Base-by-base conservation (phyloP, 2,797 vertebrate species). In the Poecilia picta region DNA sequence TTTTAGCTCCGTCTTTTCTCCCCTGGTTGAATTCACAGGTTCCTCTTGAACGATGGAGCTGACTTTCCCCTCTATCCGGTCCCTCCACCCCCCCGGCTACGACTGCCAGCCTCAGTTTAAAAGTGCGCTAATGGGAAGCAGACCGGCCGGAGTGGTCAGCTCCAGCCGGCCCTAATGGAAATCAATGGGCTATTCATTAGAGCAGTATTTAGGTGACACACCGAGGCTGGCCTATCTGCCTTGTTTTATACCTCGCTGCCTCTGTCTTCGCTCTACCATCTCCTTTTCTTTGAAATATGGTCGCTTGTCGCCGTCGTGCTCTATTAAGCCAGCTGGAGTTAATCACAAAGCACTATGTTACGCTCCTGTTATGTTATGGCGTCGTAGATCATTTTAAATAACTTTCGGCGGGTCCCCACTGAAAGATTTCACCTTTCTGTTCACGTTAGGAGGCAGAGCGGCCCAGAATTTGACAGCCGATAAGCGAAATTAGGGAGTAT, bases 111-210 rank as follows among this genome's bases (percentile, higher is more conserved):
- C 83, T 80, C 76, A 2, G 77, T 79, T 92, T 93, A 82, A 93
- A 94, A 94, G 92, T 80, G 84, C 75, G 66, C 90, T 95, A 96
- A 96, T 95, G 82, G 91, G 93, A 92, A 94, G 85, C 93, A 94
- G 95, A 93, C 92, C 88, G 89, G 89, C 90, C 89, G 77, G 90
- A 93, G 94, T 90, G 91, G 91, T 93, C 92, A 89, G 89, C 81
- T 80, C 68, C 77, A 87, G 89, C 83, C 78, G 31, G 81, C 76
- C 87, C 90, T 91, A 96, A 95, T 90, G 91, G 95, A 96, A 95
- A 97, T 97, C 96, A 93, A 96, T 96, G 93, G 92, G 59, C 96
- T 93, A 93, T 96, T 97, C 95, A 96, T 97, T 96, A 96, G 88
- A 88, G 93, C 49, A 80, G 91, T 92, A 95, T 94, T 94, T 93